A percentile compares a stretch with the other conserved stretches of the same genome.
phyloP scores from a whole-genome alignment of 2,888 invertebrate species.

The Lypha dubia region DNA sequence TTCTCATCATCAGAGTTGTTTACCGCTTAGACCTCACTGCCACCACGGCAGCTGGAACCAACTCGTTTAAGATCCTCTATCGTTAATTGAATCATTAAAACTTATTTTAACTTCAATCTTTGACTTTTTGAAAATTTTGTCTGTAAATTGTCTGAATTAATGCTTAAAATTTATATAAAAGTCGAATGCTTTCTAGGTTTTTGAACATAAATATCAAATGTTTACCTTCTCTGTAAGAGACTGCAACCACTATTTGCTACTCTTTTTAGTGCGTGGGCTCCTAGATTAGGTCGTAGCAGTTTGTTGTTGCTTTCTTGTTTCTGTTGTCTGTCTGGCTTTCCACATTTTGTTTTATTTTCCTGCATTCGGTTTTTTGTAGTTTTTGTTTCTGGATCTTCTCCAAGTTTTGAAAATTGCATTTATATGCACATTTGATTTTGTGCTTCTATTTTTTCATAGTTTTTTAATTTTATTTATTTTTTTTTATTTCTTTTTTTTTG shows the following conservation, averaged over 20 bases:
- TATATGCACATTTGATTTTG: constrained; percentile 80
- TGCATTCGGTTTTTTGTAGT: constrained; percentile 53
- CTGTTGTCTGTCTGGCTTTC: constrained; percentile 10
- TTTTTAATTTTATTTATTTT: neutral
- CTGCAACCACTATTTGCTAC: constrained; percentile 7
- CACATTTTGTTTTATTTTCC: neutral
- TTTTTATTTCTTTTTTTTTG: no score
- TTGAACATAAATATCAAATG: neutral
- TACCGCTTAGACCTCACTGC: no score
- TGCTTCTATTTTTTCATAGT: constrained; percentile 61
- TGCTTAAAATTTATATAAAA: no score
- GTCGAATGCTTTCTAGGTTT: neutral
- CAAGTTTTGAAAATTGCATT: constrained; percentile 79
- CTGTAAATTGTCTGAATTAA: no score
- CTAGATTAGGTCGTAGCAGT: constrained; percentile 46
- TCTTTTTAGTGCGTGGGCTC: constrained; percentile 55
- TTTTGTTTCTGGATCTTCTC: constrained; percentile 59
- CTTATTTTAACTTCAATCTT: no score
- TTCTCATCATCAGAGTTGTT: no score
- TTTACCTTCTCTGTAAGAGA: constrained; percentile 21
- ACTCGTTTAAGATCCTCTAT: no score
- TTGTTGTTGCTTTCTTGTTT: constrained; percentile 21
- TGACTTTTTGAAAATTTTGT: no score
- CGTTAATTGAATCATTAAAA: no score
- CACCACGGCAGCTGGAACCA: no score